phyloP scores from a whole-genome alignment of 2,888 invertebrate genomes.

The Sarcophaga rosellei region DNA sequence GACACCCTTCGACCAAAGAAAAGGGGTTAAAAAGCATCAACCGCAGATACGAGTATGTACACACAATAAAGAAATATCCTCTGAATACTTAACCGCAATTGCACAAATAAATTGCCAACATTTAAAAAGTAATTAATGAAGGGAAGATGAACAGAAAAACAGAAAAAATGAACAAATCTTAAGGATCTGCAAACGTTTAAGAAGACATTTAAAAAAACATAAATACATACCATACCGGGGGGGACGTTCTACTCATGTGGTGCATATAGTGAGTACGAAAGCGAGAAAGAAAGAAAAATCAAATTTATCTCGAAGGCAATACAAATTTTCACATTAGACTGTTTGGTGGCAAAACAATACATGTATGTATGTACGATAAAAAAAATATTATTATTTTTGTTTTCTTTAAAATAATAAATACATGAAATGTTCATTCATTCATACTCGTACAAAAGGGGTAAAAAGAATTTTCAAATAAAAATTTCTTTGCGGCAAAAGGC shows the following conservation, averaged over 20 bases:
- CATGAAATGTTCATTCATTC: no score
- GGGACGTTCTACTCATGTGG: slow-evolving; percentile 26
- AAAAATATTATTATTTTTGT: no score
- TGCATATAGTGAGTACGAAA: background rate
- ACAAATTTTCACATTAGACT: slow-evolving; percentile 21
- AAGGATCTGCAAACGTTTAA: slow-evolving; percentile 53
- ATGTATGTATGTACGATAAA: no score
- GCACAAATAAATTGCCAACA: slow-evolving; percentile 46
- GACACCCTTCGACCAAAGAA: slow-evolving; percentile 34
- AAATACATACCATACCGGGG: slow-evolving; percentile 18
- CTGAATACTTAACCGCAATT: slow-evolving; percentile 26
- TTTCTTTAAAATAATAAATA: no score
- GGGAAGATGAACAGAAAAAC: slow-evolving; percentile 9
- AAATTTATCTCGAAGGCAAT: slow-evolving; percentile 25
- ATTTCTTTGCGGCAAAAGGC: slow-evolving; percentile 10
- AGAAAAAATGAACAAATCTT: slow-evolving; percentile 53
- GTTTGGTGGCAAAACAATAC: slow-evolving; percentile 33
- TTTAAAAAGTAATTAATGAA: slow-evolving; percentile 55
- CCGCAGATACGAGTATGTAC: background rate
- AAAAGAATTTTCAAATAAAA: background rate
- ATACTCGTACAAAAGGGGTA: slow-evolving; percentile 45
- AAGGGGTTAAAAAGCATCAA: slow-evolving; percentile 32
- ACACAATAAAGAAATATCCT: slow-evolving; percentile 22
- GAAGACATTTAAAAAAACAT: slow-evolving; percentile 34
- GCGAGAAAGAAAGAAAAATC: background rate